These are phyloP conservation scores for Petrolisthes manimaculis DNA, from an alignment of 2,888 invertebrate species.

Conservation along the genomic window DNA sequence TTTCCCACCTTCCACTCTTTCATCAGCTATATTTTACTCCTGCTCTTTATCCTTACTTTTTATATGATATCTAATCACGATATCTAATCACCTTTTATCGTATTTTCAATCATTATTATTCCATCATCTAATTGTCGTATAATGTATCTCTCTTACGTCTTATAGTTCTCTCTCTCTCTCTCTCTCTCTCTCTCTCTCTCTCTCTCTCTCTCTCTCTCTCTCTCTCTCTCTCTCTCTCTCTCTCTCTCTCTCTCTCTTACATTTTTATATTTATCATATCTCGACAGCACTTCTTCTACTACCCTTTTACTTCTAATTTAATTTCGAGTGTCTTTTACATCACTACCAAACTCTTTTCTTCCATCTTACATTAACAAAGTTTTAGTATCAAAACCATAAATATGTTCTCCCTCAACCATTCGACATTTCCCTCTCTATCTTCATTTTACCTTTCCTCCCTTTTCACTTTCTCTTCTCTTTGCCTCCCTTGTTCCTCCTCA, in stretches of 20 bases:
- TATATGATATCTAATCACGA: too few relatives aligned
- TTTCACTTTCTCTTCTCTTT: neutral
- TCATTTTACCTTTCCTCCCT: too few relatives aligned
- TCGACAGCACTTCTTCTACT: neutral
- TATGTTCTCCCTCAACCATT: neutral
- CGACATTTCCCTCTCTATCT: neutral
- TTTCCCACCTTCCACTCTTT: too few relatives aligned
- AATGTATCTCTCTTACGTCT: neutral
- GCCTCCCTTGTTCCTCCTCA: neutral
- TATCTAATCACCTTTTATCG: too few relatives aligned
- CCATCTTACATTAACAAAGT: neutral
- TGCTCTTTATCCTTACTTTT: too few relatives aligned
- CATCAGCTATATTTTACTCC: too few relatives aligned
- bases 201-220: neutral
- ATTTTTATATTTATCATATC: neutral
- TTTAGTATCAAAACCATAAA: neutral
- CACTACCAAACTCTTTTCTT: neutral
- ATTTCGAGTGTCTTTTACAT: neutral
- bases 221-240: neutral
- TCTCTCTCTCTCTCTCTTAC: too few relatives aligned
- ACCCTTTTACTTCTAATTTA: constrained; percentile 4
- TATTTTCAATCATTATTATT: too few relatives aligned
- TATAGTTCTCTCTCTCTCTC: too few relatives aligned
- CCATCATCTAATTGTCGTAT: too few relatives aligned
- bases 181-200: neutral